phyloP scores from a whole-genome alignment of 2,797 vertebrate species.

The Falco concolor region DNA sequence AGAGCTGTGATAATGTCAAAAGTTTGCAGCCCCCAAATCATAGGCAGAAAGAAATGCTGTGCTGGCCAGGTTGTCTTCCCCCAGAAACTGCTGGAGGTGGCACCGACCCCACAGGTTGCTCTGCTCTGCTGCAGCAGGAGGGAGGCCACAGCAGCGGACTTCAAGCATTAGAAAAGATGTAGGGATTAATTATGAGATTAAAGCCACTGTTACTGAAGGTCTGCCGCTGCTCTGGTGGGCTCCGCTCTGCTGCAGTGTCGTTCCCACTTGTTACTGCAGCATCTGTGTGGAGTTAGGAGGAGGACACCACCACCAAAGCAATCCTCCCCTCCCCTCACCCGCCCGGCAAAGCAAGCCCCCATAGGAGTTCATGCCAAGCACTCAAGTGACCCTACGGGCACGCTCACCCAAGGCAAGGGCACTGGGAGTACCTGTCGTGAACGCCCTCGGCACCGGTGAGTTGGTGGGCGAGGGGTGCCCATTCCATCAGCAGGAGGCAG shows the following conservation, averaged over 20 bases:
- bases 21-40: background rate
- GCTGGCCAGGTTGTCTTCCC: background rate
- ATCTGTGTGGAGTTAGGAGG: fast-evolving
- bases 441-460: background rate
- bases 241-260: background rate
- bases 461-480: background rate
- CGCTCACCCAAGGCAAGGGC: background rate
- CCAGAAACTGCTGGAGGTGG: background rate
- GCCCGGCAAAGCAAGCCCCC: background rate
- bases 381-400: fast-evolving
- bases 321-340: background rate
- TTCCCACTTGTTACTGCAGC: fast-evolving
- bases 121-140: background rate
- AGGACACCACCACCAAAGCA: background rate
- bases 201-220: background rate
- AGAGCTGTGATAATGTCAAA: fast-evolving
- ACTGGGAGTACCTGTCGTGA: background rate
- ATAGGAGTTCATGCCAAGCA: background rate
- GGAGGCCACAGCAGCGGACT: background rate
- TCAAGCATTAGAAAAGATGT: background rate
- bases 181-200: background rate
- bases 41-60: background rate
- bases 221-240: background rate
- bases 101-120: background rate
- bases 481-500: fast-evolving